Evolutionary conservation across 2,888 invertebrate species (phyloP).

Genomic region (Drosophila tanythrix): DNA sequence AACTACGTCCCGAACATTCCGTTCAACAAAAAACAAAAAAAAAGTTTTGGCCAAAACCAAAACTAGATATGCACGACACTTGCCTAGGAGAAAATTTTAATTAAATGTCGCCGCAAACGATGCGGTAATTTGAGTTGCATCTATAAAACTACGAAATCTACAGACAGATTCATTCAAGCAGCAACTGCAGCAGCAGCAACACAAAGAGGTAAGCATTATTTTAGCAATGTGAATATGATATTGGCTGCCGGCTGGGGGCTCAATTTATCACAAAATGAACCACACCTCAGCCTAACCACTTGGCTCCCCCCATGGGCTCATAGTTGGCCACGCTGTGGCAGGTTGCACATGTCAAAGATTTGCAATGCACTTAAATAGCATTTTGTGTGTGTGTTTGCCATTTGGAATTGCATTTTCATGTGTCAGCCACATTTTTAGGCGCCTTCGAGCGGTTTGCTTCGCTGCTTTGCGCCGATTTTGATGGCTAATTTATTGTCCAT

Average conservation of each 20-base stretch:
- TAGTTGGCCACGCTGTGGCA: conserved; percentile 17
- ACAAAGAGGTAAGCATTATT: conserved; percentile 63
- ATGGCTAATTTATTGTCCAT: conserved; percentile 59
- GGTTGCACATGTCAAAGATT: conserved; percentile 68
- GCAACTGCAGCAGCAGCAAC: conserved; percentile 8
- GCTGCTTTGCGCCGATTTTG: conserved; percentile 30
- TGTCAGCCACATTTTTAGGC: conserved; percentile 78
- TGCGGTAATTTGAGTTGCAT: conserved; percentile 73
- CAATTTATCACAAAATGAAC: conserved; percentile 72
- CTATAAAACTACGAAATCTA: conserved; percentile 34
- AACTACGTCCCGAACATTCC: conserved; percentile 36
- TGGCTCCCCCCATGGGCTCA: not conserved
- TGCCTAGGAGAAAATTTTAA: conserved; percentile 73
- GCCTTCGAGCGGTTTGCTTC: conserved; percentile 52
- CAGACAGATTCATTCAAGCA: conserved; percentile 42
- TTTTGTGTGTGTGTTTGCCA: conserved; percentile 52
- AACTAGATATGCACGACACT: conserved; percentile 38
- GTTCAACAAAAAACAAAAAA: conserved; percentile 1
- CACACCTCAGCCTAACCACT: conserved; percentile 19
- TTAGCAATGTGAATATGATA: conserved; percentile 78
- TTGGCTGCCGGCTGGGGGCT: conserved; percentile 71
- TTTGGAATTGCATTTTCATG: conserved; percentile 80
- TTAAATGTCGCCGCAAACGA: conserved; percentile 81
- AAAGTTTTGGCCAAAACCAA: conserved; percentile 41
- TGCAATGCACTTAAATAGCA: conserved; percentile 72